phyloP scores from a whole-genome alignment of 2,113 vertebrate species.

The Petroica traversi region DNA sequence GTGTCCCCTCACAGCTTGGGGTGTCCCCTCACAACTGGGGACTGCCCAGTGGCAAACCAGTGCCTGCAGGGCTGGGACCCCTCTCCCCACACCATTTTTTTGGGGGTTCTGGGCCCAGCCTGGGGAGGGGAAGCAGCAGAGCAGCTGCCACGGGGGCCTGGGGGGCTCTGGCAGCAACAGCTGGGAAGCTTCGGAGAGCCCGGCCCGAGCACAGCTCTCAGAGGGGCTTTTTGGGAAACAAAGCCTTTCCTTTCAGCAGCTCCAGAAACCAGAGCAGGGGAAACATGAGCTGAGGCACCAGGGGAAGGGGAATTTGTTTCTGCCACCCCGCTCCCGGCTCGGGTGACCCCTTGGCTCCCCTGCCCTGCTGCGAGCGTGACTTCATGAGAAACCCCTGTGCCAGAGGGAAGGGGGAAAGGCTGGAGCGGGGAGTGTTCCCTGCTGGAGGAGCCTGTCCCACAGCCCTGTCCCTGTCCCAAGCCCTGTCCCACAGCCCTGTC shows the following conservation, averaged over 20 bases:
- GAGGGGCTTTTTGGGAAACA: conserved; percentile 31
- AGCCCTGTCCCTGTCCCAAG: no score
- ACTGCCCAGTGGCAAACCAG: not conserved
- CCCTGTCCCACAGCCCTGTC: no score
- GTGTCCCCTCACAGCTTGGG: not conserved
- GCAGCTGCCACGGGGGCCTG: not conserved
- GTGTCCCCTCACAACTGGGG: accelerated
- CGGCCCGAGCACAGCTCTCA: not conserved
- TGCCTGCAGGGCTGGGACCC: not conserved
- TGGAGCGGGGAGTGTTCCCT: accelerated
- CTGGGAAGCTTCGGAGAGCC: conserved; percentile 3
- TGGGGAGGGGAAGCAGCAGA: not conserved
- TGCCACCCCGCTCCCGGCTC: not conserved
- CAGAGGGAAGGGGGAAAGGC: not conserved
- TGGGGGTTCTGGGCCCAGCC: accelerated
- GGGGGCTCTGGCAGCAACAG: not conserved
- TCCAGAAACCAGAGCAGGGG: not conserved
- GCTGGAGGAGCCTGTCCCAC: accelerated
- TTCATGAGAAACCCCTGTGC: not conserved
- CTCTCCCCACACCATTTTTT: not conserved
- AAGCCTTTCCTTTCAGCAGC: conserved; percentile 30
- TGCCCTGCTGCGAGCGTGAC: not conserved
- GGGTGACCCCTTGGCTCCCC: not conserved
- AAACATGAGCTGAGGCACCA: conserved; percentile 36
- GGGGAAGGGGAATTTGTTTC: not conserved